These are phyloP conservation scores for Toxostoma redivivum DNA, from an alignment of 2,113 vertebrate species.

Conservation along the genomic window DNA sequence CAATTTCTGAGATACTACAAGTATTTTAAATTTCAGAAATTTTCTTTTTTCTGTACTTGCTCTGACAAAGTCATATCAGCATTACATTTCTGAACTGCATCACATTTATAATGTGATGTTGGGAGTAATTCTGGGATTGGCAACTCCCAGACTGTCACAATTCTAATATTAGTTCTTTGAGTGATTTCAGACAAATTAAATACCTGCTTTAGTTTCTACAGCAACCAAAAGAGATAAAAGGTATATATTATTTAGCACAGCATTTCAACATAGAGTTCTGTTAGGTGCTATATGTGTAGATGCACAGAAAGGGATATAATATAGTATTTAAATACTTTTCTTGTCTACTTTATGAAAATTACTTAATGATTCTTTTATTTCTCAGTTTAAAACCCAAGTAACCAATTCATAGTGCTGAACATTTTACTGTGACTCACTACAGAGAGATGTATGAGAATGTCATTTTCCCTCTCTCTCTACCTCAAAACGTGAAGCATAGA, in stretches of 20 bases:
- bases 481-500: not conserved
- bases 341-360: not conserved
- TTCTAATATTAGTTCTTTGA: not conserved
- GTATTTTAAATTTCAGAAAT: not conserved
- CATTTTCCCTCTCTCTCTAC: not conserved
- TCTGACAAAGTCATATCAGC: not conserved
- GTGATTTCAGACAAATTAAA: not conserved
- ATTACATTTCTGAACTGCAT: not conserved
- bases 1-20: not conserved
- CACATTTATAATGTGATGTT: not conserved
- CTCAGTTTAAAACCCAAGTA: conserved; percentile 8
- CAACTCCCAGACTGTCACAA: not conserved
- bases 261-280: not conserved
- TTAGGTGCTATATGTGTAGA: not conserved
- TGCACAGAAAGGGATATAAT: not conserved
- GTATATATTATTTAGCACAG: not conserved
- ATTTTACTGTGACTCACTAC: not conserved
- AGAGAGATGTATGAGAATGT: not conserved
- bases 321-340: not conserved
- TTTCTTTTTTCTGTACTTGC: not conserved
- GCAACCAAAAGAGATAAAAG: not conserved
- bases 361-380: not conserved
- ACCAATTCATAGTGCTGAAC: not conserved
- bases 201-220: not conserved
- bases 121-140: not conserved